Conservation (phyloP, 2,888 invertebrate species). For the Scaptomyza tumidula region DNA sequence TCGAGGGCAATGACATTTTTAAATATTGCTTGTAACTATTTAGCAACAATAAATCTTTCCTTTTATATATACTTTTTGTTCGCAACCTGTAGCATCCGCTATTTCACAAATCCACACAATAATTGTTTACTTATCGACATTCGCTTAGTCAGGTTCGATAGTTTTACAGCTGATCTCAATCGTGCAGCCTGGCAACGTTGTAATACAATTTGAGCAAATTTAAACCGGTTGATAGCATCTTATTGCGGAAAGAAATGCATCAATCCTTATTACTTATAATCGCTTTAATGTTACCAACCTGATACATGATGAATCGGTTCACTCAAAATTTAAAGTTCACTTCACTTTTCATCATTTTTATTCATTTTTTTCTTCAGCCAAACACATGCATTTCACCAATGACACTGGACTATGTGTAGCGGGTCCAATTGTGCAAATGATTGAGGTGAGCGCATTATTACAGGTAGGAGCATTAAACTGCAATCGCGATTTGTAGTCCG, state of each 20-base stretch:
- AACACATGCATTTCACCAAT: too few relatives aligned
- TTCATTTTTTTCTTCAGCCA: too few relatives aligned
- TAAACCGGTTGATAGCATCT: not conserved
- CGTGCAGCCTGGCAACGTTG: constrained; percentile 3
- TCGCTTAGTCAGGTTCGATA: not conserved
- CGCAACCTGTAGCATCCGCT: constrained; percentile 5
- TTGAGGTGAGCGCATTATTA: constrained; percentile 96
- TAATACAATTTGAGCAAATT: not conserved
- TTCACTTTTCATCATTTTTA: too few relatives aligned
- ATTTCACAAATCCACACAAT: constrained; percentile 40
- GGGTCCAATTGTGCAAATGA: constrained; percentile 98
- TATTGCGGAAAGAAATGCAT: not conserved
- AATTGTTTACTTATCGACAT: constrained; percentile 9
- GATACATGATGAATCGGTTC: too few relatives aligned
- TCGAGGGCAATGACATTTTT: constrained; percentile 58
- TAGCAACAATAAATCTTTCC: not conserved
- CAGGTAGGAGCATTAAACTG: too few relatives aligned
- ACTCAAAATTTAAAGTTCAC: too few relatives aligned
- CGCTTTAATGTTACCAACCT: too few relatives aligned
- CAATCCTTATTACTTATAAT: too few relatives aligned
- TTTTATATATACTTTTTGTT: not conserved
- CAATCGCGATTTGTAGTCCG: too few relatives aligned
- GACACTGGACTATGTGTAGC: constrained; percentile 91
- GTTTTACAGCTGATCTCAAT: constrained; percentile 1
- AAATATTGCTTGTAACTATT: not conserved